Percentiles rank a stretch among this genome's conserved stretches.
Evolutionary conservation across 2,888 invertebrate species (phyloP).

Genomic region (Drosophila formosana): DNA sequence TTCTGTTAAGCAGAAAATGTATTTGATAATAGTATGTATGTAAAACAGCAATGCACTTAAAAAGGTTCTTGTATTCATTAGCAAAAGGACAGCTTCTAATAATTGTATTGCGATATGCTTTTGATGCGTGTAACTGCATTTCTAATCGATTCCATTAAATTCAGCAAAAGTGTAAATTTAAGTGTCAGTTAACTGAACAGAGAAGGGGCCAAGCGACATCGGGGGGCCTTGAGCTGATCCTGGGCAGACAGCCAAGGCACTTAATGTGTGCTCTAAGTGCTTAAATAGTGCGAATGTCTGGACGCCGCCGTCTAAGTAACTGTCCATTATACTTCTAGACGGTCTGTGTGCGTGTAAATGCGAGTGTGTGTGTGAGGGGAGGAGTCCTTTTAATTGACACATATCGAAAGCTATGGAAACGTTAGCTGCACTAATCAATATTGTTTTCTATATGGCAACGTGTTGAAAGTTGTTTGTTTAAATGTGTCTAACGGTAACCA

Average conservation of each 20-base stretch:
- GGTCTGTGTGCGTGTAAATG: not conserved
- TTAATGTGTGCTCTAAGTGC: conserved; percentile 67
- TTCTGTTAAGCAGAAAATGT: too few relatives aligned
- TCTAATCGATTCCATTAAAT: conserved; percentile 47
- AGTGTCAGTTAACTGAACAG: conserved; percentile 57
- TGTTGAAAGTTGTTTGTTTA: not conserved
- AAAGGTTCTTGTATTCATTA: too few relatives aligned
- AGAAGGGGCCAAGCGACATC: conserved; percentile 3
- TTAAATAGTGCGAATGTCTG: conserved; percentile 56
- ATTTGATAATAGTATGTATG: too few relatives aligned
- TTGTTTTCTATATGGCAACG: not conserved
- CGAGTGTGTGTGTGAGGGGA: not conserved
- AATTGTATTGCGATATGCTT: not conserved
- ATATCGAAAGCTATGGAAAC: conserved; percentile 9
- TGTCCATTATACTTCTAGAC: conserved; percentile 4
- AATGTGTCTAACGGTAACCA: conserved; percentile 23
- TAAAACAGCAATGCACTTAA: too few relatives aligned
- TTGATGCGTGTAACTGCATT: not conserved
- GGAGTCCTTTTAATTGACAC: not conserved
- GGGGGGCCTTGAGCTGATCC: conserved; percentile 24
- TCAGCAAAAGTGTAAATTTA: conserved; percentile 47
- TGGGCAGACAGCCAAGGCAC: conserved; percentile 65
- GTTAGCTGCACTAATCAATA: conserved; percentile 12
- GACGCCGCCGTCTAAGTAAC: conserved; percentile 30
- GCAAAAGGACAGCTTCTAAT: not conserved